Base-by-base conservation (phyloP, 2,797 vertebrate genomes). In the Orientallactaga sibirica region DNA sequence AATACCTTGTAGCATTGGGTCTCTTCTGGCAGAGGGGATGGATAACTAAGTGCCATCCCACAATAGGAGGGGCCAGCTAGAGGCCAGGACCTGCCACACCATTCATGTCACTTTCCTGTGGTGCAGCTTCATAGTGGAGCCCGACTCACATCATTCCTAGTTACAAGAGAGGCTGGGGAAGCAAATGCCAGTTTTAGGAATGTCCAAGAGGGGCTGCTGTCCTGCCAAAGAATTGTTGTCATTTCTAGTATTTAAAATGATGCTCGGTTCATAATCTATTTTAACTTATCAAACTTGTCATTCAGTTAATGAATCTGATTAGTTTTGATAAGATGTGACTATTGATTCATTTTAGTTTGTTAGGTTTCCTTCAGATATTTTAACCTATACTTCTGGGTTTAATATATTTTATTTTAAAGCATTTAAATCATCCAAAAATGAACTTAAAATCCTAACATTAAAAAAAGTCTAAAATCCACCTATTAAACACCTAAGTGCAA, bases 331-430 rank as follows among this genome's bases (percentile, higher is more conserved):
- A 70, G 92, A 22, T 84, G 62, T 86, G 75, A 61, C 25, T 22
- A 4, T 80, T 62, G 74, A 70, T 86, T 86, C 19, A 55, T 67
- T 86, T 94, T 94, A 75, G 15, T 62, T 90, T 9, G 83, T 64
- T 76, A 16, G 4, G 67, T 89, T 94, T 84, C 12, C 55, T 52
- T 43, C n/a, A 25, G 19, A 52, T n/a, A 48, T 93, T 78, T 92
- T 77, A 84, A 77, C 62, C 66, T 83, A 76, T 20, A 74, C 81
- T 94, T 90, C 37, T 33, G 67, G 22, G 27, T 55, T 82, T 74
- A 68, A n/a, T 86, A 11, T 70, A 70, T 92, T 93, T 75, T 66
- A 15, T 24, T 96, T 94, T 89, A 61, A 74, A 43, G 37, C 37
- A 43, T 62, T 62, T 58, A 43, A 19, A 43, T 41, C 70, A 29